These are phyloP conservation scores for Lacanobia oleracea DNA, from an alignment of 2,888 invertebrate species.

Conservation along the genomic window DNA sequence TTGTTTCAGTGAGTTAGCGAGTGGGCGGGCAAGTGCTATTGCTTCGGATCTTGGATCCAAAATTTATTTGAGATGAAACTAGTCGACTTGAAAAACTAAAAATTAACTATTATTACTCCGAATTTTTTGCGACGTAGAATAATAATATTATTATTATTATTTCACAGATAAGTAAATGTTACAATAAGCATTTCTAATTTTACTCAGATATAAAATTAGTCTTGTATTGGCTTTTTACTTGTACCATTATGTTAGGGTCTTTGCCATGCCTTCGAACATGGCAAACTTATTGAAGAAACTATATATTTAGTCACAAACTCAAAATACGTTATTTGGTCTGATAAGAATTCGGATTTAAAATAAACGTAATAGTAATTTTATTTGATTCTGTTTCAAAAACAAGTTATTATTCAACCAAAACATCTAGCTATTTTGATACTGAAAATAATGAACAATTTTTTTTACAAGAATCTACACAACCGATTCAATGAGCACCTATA, in stretches of 20 bases:
- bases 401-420: not conserved
- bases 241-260: conserved; percentile 25
- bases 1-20: conserved; percentile 15
- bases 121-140: conserved; percentile 43
- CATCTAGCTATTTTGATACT: not conserved
- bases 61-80: conserved; percentile 66
- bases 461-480: not conserved
- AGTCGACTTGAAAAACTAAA: conserved; percentile 67
- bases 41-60: conserved; percentile 67
- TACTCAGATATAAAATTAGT: conserved; percentile 59
- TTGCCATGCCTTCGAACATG: conserved; percentile 34
- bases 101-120: conserved; percentile 56
- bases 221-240: conserved; percentile 60
- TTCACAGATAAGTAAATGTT: conserved; percentile 53
- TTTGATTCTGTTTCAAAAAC: conserved; percentile 6
- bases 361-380: not conserved
- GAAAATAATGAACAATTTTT: not conserved
- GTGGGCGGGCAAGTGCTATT: conserved; percentile 48
- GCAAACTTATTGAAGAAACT: conserved; percentile 25
- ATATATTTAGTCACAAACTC: conserved; percentile 24
- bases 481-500: not conserved
- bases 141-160: conserved; percentile 50
- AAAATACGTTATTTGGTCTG: conserved; percentile 27
- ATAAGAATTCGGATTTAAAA: not conserved
- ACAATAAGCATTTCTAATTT: conserved; percentile 61